phyloP scores from a whole-genome alignment of 2,888 invertebrate species.

The Darwinula stevensoni region DNA sequence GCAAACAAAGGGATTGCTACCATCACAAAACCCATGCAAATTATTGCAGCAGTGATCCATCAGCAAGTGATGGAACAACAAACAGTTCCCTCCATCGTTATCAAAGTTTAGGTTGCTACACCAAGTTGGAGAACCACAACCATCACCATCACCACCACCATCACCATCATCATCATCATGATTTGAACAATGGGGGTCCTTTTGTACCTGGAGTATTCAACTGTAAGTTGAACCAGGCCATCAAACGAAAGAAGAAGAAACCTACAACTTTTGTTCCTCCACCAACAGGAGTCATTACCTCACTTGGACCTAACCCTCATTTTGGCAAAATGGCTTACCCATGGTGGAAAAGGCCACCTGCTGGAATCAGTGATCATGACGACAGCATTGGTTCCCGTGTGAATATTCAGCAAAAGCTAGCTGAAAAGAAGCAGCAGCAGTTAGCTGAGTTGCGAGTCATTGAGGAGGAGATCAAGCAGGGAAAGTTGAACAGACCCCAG shows the following conservation, averaged over 20 bases:
- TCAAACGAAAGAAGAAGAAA: conserved; percentile 56
- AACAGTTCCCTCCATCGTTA: too few relatives aligned
- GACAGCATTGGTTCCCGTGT: conserved; percentile 40
- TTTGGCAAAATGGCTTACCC: conserved; percentile 12
- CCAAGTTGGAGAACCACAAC: not conserved
- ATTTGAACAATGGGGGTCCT: conserved; percentile 1
- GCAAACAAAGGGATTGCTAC: too few relatives aligned
- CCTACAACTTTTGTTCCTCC: conserved; percentile 65
- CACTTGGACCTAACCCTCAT: conserved; percentile 17
- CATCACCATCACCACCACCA: conserved; percentile 8
- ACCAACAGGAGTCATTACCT: conserved; percentile 8
- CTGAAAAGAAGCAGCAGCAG: conserved; percentile 64
- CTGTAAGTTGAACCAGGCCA: conserved; percentile 46
- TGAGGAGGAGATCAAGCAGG: conserved; percentile 60
- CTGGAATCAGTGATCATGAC: conserved; percentile 38
- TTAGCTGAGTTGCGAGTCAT: conserved; percentile 47
- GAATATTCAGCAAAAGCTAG: conserved; percentile 55
- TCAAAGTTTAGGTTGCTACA: too few relatives aligned
- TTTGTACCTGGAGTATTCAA: conserved; percentile 62
- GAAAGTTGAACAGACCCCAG: conserved; percentile 24
- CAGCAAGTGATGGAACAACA: not conserved
- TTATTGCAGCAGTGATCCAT: conserved; percentile 6
- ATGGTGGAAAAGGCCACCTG: conserved; percentile 14
- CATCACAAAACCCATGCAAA: too few relatives aligned
- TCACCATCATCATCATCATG: conserved; percentile 7